These are phyloP conservation scores for Psilopogon haemacephalus DNA, from an alignment of 2,113 vertebrate species.

Conservation along the genomic window DNA sequence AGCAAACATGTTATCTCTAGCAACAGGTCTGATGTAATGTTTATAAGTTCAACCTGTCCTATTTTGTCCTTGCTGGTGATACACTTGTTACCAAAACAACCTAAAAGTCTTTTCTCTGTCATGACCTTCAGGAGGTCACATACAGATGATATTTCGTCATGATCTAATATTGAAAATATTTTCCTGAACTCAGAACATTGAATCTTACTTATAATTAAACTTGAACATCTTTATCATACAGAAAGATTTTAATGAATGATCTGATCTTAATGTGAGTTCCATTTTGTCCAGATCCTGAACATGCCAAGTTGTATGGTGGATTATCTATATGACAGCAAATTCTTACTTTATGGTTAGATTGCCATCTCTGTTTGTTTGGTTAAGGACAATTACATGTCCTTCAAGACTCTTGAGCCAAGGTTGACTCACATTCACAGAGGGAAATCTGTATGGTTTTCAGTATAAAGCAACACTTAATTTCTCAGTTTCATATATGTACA, in stretches of 20 bases:
- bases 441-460: background rate
- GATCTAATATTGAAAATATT: background rate
- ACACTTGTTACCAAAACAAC: constrained; percentile 55
- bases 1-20: constrained; percentile 75
- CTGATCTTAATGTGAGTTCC: background rate
- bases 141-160: background rate
- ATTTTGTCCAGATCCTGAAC: background rate
- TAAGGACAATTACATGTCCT: background rate
- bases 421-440: background rate
- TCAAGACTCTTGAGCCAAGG: background rate
- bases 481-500: background rate
- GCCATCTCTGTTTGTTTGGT: background rate
- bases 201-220: background rate
- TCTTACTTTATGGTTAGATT: background rate
- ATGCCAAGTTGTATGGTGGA: background rate
- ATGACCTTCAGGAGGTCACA: constrained; percentile 17
- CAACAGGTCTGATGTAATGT: constrained; percentile 72
- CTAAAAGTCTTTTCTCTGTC: background rate
- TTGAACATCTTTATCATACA: background rate
- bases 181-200: background rate
- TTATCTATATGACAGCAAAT: background rate
- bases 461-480: background rate
- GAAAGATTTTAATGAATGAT: background rate
- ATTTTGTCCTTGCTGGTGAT: background rate
- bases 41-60: constrained; percentile 62